These are phyloP conservation scores for Vireo griseus DNA, from an alignment of 2,797 vertebrate genomes.

Conservation along the genomic window DNA sequence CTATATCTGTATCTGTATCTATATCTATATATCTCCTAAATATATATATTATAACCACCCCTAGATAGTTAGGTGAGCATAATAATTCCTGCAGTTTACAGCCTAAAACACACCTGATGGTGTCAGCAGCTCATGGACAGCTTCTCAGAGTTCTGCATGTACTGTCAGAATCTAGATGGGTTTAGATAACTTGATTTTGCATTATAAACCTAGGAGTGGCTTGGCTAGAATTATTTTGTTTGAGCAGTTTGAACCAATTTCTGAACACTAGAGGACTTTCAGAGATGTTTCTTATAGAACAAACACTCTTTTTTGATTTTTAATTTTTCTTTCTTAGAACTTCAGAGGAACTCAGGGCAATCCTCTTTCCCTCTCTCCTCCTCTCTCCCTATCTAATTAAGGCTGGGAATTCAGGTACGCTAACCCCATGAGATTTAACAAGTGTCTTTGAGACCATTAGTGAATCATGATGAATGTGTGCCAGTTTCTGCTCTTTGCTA, in stretches of 20 bases:
- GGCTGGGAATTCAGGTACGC: background rate
- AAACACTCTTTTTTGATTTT: background rate
- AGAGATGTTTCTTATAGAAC: background rate
- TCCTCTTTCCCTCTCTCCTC: background rate
- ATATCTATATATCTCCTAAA: background rate
- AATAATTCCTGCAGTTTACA: background rate
- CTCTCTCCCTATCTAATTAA: background rate
- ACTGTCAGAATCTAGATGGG: background rate
- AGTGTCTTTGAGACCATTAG: background rate
- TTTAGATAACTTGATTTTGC: background rate
- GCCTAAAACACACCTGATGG: background rate
- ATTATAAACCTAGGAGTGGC: background rate
- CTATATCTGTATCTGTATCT: no score
- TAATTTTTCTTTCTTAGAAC: background rate
- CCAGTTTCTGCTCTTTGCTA: background rate
- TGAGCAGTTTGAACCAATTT: background rate
- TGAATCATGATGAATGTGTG: background rate
- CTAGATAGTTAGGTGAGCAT: background rate
- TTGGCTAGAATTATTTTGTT: background rate
- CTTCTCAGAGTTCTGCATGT: background rate
- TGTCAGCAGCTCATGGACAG: background rate
- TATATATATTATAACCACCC: background rate
- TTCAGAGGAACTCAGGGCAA: background rate
- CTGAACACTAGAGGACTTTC: background rate
- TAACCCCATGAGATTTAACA: background rate